Conservation (phyloP, 2,888 invertebrate species). For the Lasioglossum vierecki region DNA sequence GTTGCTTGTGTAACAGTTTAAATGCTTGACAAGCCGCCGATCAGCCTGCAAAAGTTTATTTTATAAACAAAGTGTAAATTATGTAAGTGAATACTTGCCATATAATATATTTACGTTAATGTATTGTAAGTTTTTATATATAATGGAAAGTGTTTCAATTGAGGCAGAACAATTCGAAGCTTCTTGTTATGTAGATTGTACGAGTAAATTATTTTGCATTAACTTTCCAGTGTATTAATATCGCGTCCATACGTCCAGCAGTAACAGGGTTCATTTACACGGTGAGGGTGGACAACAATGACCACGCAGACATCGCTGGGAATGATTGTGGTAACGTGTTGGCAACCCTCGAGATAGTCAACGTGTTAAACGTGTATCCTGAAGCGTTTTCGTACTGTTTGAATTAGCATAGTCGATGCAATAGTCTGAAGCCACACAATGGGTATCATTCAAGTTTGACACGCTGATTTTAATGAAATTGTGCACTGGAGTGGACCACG, state of each 20-base stretch:
- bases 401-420: constrained; percentile 19
- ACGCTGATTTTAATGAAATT: not conserved
- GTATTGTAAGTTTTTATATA: not conserved
- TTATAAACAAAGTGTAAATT: not conserved
- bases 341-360: constrained; percentile 1
- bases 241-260: not conserved
- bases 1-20: not conserved
- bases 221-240: not conserved
- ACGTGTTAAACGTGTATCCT: constrained; percentile 7
- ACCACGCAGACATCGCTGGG: not conserved
- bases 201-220: not conserved
- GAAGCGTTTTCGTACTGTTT: constrained; percentile 6
- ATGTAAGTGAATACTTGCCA: not conserved
- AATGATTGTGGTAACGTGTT: not conserved
- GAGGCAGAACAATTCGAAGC: not conserved
- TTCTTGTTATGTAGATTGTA: not conserved
- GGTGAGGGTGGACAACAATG: not conserved
- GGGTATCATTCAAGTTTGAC: not conserved
- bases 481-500: not conserved
- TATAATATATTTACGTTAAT: not conserved
- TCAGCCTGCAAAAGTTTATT: not conserved
- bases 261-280: constrained; percentile 1
- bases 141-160: not conserved
- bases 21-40: not conserved
- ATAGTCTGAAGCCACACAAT: not conserved